phyloP scores from a whole-genome alignment of 2,888 invertebrate species.

The Sesia apiformis region DNA sequence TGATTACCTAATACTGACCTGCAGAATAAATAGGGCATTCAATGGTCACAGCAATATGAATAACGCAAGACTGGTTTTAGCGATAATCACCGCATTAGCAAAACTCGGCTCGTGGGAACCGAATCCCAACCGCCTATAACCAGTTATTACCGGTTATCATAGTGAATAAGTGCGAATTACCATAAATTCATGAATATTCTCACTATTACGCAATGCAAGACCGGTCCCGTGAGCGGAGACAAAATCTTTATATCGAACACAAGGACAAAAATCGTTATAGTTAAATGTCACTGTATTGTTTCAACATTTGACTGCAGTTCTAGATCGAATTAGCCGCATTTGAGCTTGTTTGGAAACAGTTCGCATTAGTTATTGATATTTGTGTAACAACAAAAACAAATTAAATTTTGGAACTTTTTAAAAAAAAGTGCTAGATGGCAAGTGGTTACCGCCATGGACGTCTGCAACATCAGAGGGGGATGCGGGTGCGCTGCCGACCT shows the following conservation, averaged over 20 bases:
- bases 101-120: constrained; percentile 6
- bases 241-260: constrained; percentile 26
- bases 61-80: not conserved
- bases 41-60: not conserved
- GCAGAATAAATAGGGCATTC: not conserved
- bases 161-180: constrained; percentile 9
- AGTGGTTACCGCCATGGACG: too few relatives aligned
- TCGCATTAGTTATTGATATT: too few relatives aligned
- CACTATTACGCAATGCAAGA: not conserved
- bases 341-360: too few relatives aligned
- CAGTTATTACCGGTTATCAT: constrained; percentile 10
- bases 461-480: too few relatives aligned
- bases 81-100: not conserved
- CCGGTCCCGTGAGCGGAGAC: constrained; percentile 11
- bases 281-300: not conserved
- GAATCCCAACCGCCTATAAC: not conserved
- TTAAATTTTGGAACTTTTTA: too few relatives aligned
- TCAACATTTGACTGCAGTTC: too few relatives aligned
- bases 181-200: constrained; percentile 15
- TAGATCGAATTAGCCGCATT: too few relatives aligned
- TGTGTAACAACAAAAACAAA: too few relatives aligned
- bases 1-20: not conserved
- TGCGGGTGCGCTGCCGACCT: too few relatives aligned
- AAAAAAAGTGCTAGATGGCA: too few relatives aligned
- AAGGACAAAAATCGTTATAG: constrained; percentile 16